A percentile compares a stretch with the other conserved stretches of the same genome.
Evolutionary conservation across 1,140 invertebrate genomes (phyloP).

Genomic region (Odontomachus brunneus): DNA sequence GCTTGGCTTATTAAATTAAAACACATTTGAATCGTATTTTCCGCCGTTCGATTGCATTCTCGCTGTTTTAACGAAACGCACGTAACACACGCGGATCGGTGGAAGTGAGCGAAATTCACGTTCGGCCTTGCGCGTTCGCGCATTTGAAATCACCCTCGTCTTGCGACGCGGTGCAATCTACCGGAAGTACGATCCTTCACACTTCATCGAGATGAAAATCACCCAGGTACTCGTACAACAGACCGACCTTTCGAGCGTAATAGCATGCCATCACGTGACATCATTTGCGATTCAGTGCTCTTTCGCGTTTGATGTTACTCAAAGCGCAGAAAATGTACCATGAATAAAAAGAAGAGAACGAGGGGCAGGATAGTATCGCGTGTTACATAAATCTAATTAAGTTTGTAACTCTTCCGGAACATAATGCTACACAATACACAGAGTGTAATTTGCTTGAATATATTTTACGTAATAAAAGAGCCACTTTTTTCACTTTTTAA

Average conservation of each 20-base stretch:
- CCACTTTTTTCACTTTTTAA: too few relatives aligned
- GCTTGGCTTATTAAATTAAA: slow-evolving; percentile 18
- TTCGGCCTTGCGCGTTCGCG: background rate
- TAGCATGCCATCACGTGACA: slow-evolving; percentile 7
- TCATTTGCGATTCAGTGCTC: slow-evolving; percentile 13
- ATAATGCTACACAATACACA: too few relatives aligned
- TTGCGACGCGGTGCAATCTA: slow-evolving; percentile 14
- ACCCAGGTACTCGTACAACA: background rate
- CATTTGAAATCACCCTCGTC: slow-evolving; percentile 32
- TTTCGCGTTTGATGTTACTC: background rate
- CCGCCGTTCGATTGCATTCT: background rate
- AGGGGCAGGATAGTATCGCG: too few relatives aligned
- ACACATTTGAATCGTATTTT: background rate
- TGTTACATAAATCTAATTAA: too few relatives aligned
- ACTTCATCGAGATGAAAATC: slow-evolving; percentile 36
- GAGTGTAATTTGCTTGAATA: too few relatives aligned
- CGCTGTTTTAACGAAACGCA: background rate
- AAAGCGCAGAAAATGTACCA: background rate
- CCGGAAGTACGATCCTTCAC: slow-evolving; percentile 11
- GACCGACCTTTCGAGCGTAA: slow-evolving; percentile 8
- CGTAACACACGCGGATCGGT: background rate
- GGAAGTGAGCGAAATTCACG: slow-evolving; percentile 5
- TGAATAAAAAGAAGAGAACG: background rate
- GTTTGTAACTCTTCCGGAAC: too few relatives aligned
- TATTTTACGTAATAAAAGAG: too few relatives aligned